Base-by-base conservation (phyloP, 1,140 invertebrate species). In the Macrocentrus cingulum region DNA sequence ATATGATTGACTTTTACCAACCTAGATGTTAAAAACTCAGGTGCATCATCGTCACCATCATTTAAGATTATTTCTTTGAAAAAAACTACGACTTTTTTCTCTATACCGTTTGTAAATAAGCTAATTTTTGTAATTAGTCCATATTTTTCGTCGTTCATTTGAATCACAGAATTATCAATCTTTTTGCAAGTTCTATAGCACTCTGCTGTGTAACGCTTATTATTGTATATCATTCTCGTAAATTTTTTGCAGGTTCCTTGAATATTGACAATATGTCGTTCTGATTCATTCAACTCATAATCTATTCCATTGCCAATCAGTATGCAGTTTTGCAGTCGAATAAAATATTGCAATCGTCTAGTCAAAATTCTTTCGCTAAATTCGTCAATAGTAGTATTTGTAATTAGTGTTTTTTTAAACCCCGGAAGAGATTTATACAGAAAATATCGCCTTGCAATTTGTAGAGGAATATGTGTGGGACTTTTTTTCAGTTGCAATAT, bases 271-370 rank as follows among this genome's bases (percentile, higher is more conserved):
- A 32, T 2, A 20, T 13, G 16, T 23, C 22, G 8, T 39, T 58
- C 56, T 18, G 9, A 2, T 1, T 41, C 45, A 15, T 50, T 42
- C 3, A 49, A 25, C 4, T 39, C 16, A 42, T 50, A 58, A 20
- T 39, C 22, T 50, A 39, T 42, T 32, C 56, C 56, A 11, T n/a
- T 48, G 5, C 45, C 56, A 16, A 58, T 49, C 22, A 58, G 25
- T 39, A 25, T 22, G 18, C 20, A 49, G 15, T 20, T 22, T 18
- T 32, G 36, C 18, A 29, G 13, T 39, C 41, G 22, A 11, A 8
- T 20, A 11, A 20, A n/a, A 23, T 23, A 32, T 49, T 58, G 48
- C 5, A 58, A 20, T 29, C n/a, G 16, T 11, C 34, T 22, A 9
- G 9, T 18, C 2, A 32, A 46, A 41, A 19, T 22, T 50, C 11